Conservation (phyloP, 2,797 vertebrate genomes). For the Botia kubotai region DNA sequence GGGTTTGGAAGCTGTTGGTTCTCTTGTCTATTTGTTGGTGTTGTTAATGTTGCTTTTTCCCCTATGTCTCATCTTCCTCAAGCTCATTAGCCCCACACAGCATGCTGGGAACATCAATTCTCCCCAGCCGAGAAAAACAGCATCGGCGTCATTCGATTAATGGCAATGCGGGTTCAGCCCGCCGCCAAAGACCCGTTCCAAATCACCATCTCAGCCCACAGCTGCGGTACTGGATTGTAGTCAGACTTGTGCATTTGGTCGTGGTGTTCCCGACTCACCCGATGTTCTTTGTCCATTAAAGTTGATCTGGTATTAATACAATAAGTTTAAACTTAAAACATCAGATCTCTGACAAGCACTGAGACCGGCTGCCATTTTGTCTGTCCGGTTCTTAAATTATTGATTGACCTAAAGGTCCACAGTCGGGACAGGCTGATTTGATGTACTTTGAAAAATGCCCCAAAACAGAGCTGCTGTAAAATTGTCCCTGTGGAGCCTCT, state of each 20-base stretch:
- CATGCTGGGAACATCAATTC: slow-evolving; percentile 61
- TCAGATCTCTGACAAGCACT: slow-evolving; percentile 19
- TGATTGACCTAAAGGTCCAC: slow-evolving; percentile 51
- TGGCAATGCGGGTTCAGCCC: slow-evolving; percentile 51
- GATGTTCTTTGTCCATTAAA: slow-evolving; percentile 18
- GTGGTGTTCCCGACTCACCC: neutral
- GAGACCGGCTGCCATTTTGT: slow-evolving; percentile 53
- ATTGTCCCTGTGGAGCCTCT: slow-evolving; percentile 18
- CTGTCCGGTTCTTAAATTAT: slow-evolving; percentile 61
- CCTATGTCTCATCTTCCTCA: slow-evolving; percentile 52
- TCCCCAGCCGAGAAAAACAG: slow-evolving; percentile 59
- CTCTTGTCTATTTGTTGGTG: slow-evolving; percentile 49
- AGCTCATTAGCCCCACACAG: slow-evolving; percentile 64
- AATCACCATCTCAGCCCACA: slow-evolving; percentile 47
- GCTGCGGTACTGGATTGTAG: slow-evolving; percentile 25
- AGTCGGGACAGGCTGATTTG: slow-evolving; percentile 42
- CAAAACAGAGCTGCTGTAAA: slow-evolving; percentile 20
- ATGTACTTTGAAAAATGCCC: slow-evolving; percentile 39
- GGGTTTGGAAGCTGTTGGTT: slow-evolving; percentile 55
- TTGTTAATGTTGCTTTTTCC: slow-evolving; percentile 57
- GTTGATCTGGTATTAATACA: slow-evolving; percentile 1
- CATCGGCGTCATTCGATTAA: slow-evolving; percentile 59
- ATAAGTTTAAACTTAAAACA: neutral
- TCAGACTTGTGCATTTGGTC: slow-evolving; percentile 14
- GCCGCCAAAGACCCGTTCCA: slow-evolving; percentile 44